phyloP scores from a whole-genome alignment of 2,113 vertebrate genomes.

The Coptodon rendalli region DNA sequence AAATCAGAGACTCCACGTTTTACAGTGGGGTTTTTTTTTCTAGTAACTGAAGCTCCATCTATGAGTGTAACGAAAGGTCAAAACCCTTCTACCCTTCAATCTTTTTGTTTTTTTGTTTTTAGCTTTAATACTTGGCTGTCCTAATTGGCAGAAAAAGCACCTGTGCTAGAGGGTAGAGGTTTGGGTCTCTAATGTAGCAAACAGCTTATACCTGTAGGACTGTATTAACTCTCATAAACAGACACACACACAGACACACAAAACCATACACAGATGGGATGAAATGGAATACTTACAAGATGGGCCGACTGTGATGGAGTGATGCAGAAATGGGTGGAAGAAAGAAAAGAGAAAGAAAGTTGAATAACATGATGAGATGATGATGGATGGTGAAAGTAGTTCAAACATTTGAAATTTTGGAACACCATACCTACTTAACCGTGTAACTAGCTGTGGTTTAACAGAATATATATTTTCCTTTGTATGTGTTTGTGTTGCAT shows the following conservation, averaged over 20 bases:
- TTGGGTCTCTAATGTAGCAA: background rate
- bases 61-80: background rate
- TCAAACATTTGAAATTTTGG: background rate
- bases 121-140: background rate
- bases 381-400: background rate
- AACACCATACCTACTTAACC: rapidly evolving
- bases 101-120: background rate
- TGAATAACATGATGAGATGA: conserved; percentile 42
- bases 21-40: background rate
- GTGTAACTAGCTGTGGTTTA: background rate
- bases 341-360: conserved; percentile 45
- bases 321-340: conserved; percentile 37
- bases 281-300: conserved; percentile 82
- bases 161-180: background rate
- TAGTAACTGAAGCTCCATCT: background rate
- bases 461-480: background rate
- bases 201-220: background rate
- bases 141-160: background rate
- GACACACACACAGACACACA: background rate
- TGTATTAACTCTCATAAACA: background rate
- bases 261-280: conserved; percentile 65
- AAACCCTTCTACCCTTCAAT: background rate
- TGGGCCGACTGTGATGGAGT: conserved; percentile 73
- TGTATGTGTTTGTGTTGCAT: background rate
- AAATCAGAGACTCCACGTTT: background rate